phyloP scores from a whole-genome alignment of 2,113 vertebrate genomes.

The Myxocyprinus asiaticus region DNA sequence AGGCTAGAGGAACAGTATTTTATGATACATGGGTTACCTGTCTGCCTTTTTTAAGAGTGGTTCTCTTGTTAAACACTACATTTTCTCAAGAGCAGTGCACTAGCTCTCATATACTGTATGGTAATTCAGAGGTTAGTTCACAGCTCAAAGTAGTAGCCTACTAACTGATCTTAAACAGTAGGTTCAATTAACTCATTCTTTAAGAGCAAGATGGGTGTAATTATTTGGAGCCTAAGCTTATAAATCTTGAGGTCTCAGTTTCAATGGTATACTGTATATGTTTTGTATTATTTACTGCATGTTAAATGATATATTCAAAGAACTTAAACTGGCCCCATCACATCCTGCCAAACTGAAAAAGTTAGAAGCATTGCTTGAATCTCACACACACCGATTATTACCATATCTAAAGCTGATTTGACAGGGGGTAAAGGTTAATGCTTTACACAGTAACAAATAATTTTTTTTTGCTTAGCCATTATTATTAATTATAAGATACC shows the following conservation, averaged over 20 bases:
- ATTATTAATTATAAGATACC: neutral
- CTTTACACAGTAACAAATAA: slow-evolving; percentile 45
- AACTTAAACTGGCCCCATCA: no score
- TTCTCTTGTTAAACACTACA: neutral
- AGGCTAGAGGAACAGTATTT: neutral
- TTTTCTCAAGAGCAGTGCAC: slow-evolving; percentile 15
- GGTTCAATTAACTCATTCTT: slow-evolving; percentile 14
- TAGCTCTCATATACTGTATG: neutral
- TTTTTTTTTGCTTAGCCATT: neutral
- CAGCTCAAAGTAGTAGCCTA: neutral
- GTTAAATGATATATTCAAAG: no score
- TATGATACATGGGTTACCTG: neutral
- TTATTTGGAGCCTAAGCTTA: slow-evolving; percentile 23
- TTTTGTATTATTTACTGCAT: no score
- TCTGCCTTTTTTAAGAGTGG: slow-evolving; percentile 16
- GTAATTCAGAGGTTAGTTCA: neutral
- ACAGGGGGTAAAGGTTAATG: slow-evolving; percentile 52
- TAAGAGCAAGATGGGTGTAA: neutral
- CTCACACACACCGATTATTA: no score
- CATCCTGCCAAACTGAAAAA: no score
- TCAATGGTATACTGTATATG: neutral
- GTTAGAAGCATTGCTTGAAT: no score
- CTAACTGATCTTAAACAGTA: slow-evolving; percentile 11
- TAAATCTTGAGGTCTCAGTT: slow-evolving; percentile 18
- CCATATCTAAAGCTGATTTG: slow-evolving; percentile 8